phyloP scores from a whole-genome alignment of 2,888 invertebrate species.

The Minunthozetes semirufus region DNA sequence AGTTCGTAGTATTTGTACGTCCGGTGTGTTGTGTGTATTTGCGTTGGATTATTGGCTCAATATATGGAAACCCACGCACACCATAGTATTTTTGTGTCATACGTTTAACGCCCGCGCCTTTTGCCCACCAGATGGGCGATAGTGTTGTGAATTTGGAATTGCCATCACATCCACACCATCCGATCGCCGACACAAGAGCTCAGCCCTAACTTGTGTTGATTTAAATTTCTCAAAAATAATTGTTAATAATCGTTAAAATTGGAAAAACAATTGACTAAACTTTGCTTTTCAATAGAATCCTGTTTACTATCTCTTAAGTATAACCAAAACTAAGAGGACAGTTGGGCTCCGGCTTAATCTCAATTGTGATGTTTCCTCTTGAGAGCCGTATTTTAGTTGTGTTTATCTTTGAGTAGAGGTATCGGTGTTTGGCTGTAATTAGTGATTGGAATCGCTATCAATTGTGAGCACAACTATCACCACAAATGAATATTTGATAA shows the following conservation, averaged over 20 bases:
- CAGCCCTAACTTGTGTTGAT: not conserved
- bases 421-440: constrained; percentile 3
- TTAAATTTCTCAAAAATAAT: too few relatives aligned
- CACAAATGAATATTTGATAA: not conserved
- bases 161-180: constrained; percentile 20
- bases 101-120: constrained; percentile 28
- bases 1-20: constrained; percentile 4
- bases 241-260: too few relatives aligned
- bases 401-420: not conserved
- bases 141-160: not conserved
- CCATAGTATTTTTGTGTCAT: constrained; percentile 29
- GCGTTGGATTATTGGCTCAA: constrained; percentile 26
- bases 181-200: constrained; percentile 17
- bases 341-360: not conserved
- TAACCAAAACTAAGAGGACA: too few relatives aligned
- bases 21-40: constrained; percentile 15
- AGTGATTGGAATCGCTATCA: not conserved
- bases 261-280: too few relatives aligned
- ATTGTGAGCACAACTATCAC: not conserved
- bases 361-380: constrained; percentile 13
- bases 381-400: not conserved
- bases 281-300: too few relatives aligned
- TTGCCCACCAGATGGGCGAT: constrained; percentile 19
- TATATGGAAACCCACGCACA: constrained; percentile 23
- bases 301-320: not conserved